phyloP scores from a whole-genome alignment of 2,797 vertebrate genomes.

The Oreonectes daqikongensis region DNA sequence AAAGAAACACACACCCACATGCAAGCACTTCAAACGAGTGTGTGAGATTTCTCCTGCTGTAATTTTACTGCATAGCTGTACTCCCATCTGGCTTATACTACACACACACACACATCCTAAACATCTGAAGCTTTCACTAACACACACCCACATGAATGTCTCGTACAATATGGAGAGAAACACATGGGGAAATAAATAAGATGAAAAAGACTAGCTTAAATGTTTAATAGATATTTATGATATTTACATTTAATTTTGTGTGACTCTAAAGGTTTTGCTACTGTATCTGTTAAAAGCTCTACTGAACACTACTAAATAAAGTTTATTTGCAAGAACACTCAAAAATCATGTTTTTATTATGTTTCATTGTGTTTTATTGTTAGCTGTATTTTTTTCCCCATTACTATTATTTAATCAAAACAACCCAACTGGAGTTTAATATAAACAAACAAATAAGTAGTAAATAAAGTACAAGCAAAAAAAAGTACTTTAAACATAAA shows the following conservation, averaged over 20 bases:
- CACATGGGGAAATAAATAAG: constrained; percentile 51
- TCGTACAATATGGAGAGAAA: constrained; percentile 3
- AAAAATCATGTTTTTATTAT: too few species aligned
- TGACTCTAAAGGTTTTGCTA: not conserved
- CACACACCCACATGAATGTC: constrained; percentile 26
- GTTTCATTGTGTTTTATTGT: too few species aligned
- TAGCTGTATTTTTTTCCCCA: too few species aligned
- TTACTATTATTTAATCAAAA: too few species aligned
- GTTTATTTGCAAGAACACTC: too few species aligned
- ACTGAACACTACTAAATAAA: too few species aligned
- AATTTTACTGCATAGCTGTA: constrained; percentile 53
- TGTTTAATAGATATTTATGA: not conserved
- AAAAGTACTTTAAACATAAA: too few species aligned
- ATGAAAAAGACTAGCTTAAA: not conserved
- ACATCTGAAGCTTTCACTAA: constrained; percentile 35
- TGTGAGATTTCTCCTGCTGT: constrained; percentile 52
- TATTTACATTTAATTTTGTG: not conserved
- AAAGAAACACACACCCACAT: constrained; percentile 72
- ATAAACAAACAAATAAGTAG: not conserved
- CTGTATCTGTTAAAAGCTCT: constrained; percentile 9
- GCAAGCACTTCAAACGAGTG: constrained; percentile 73
- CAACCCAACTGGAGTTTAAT: too few species aligned
- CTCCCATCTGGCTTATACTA: constrained; percentile 57
- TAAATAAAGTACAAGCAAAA: not conserved
- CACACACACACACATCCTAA: constrained; percentile 39